Evolutionary conservation across 2,797 vertebrate species (phyloP).

Genomic region (Spinibarbus caldwelli): DNA sequence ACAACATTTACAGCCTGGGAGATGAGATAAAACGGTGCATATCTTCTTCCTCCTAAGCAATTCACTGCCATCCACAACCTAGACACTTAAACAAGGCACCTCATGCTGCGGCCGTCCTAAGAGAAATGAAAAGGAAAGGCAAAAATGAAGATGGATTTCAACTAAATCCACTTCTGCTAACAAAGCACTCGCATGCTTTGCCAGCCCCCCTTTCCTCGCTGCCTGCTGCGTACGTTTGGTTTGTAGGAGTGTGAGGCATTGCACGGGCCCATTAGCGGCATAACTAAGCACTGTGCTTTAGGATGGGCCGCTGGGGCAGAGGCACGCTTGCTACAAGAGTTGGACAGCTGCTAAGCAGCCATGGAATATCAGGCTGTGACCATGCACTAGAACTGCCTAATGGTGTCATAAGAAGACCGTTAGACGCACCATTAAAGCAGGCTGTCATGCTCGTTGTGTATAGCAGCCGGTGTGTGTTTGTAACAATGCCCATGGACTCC

Average conservation of each 20-base stretch:
- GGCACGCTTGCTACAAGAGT: constrained; percentile 45
- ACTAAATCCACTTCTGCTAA: constrained; percentile 52
- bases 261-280: constrained; percentile 52
- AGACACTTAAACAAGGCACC: constrained; percentile 33
- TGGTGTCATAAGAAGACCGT: constrained; percentile 69
- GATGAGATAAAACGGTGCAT: constrained; percentile 32
- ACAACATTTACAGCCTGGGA: constrained; percentile 25
- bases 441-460: constrained; percentile 40
- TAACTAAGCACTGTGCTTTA: constrained; percentile 50
- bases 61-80: constrained; percentile 12
- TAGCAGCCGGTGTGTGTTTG: constrained; percentile 32
- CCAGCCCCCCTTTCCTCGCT: background rate
- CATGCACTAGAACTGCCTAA: constrained; percentile 69
- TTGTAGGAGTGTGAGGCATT: constrained; percentile 40
- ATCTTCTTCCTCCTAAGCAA: constrained; percentile 19
- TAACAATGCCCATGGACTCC: constrained; percentile 31
- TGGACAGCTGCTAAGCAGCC: constrained; percentile 64
- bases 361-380: constrained; percentile 63
- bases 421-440: constrained; percentile 69
- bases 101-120: constrained; percentile 36
- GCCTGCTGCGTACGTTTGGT: constrained; percentile 43
- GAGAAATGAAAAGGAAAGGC: constrained; percentile 44
- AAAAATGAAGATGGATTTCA: constrained; percentile 60
- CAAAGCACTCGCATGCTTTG: constrained; percentile 46
- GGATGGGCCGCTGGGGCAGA: constrained; percentile 60